Evolutionary conservation across 2,113 vertebrate genomes (phyloP), one percentile per base, ranked within the genome.

Genomic region (Zingel zingel): DNA sequence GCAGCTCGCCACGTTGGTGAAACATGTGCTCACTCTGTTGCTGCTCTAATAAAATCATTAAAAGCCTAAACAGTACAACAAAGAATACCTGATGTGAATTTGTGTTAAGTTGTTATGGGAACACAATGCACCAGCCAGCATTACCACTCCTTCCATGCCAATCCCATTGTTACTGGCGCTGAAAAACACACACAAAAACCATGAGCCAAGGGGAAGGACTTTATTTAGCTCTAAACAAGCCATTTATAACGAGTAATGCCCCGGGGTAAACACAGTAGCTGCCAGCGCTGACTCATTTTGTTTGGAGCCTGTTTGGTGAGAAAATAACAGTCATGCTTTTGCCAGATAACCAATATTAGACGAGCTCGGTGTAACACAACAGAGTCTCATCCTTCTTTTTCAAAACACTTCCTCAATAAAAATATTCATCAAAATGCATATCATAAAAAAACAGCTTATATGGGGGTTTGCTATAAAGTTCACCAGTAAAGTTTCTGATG

Each of bases 81-180:
- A 50, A 73, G 4, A 70, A 9, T 82, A 97, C 97, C 96, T 96
- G 86, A 96, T 70, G 19, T 92, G 83, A 80, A 97, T 23, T 57
- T 93, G 90, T 48, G 79, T 85, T 51, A 96, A 43, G 81, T 78
- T 88, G 62, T 62, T 53, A 68, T 86, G 13, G 0, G 81, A 36
- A 53, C 89, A 86, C 63, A 99, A 88, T 77, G 88, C 93, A 14
- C 14, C 72, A 36, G 93, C 90, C 87, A 98, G 90, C 73, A 75
- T 57, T 51, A 94, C 85, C 57, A 95, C 88, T 0, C 94, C 93
- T 0, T 89, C 86, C 93, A 96, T 85, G 73, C 92, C 94, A 54
- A 97, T 82, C 27, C 19, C 30, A 27, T 97, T 99, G 68, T 93
- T 59, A 53, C 96, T 94, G 86, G 95, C 85, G 78, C 97, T 99